Base-by-base conservation (phyloP, 2,797 vertebrate species). In the Micromesistius poutassou region DNA sequence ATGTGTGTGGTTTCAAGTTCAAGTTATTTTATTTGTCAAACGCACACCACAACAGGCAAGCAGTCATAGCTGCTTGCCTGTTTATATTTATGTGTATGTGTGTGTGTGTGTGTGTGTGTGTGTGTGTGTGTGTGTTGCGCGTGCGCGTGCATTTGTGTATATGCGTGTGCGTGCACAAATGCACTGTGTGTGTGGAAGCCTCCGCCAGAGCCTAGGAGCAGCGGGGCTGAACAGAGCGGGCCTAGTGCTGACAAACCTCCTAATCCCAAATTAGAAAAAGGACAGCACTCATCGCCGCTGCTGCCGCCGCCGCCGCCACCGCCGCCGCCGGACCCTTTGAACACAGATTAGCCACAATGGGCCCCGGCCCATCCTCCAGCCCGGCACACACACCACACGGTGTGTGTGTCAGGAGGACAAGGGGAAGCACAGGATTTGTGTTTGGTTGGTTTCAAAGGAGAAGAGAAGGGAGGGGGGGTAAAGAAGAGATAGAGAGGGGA, bases 231-330 rank as follows among this genome's bases (percentile, higher is more conserved):
- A 55, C 50, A 55, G 50, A 55, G 50, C 16, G 5, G 79, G 84
- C 86, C 84, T 80, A 80, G 86, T 83, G 35, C 79, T 81, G 82
- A 78, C 80, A 85, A 80, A 74, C 74, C 74, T 74, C 77, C 83
- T 92, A 93, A 93, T 91, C 91, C 89, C 8, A 66, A 81, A 85
- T 78, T 83, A 92, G 91, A 90, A 91, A 90, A 90, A 91, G 87
- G 86, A 76, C 81, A 42, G 68, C 90, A 89, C 90, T 93, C 89
- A 77, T 35, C 5, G 33, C 5, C 7, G 91, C 89, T 89, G 89
- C 87, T 2, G 86, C 88, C 86, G 90, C 89, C 89, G 89, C 87
- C 10, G 86, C 88, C 86, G 90, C n/a, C n/a, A n/a, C n/a, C n/a
- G 91, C 89, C 89, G 89, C 87, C 10, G 86, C 88, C 86, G 90